Evolutionary conservation across 2,888 invertebrate species (phyloP), one percentile per base, ranked within the genome.

Genomic region (Sesamia inferens): DNA sequence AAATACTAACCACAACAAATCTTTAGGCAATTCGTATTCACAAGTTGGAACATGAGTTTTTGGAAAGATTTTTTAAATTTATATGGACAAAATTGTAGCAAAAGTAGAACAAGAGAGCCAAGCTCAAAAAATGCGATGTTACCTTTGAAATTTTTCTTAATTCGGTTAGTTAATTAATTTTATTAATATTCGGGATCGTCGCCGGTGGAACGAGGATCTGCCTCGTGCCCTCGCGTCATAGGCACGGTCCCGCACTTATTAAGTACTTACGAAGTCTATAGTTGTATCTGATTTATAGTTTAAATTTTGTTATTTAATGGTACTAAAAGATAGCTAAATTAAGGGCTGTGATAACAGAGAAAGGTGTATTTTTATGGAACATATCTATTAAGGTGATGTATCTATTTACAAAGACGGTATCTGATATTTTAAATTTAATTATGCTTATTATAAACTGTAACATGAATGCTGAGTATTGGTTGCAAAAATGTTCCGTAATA

Each of bases 271-370:
- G 83, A 86, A 88, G 88, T 89, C 81, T 90, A 89, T 87, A 88
- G 88, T 86, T 89, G 74, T 89, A 90, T 88, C 89, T 91, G 90
- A 86, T 90, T 90, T 89, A 92, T 91, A 93, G 90, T 92, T 92
- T 92, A 91, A 92, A 92, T 91, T 93, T 84, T 92, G 94, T 94
- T 94, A 90, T 91, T 92, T 92, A 92, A 91, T 93, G 87, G 81
- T 92, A 93, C 90, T 87, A 83, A 86, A 85, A 80, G 72, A 88
- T 87, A 85, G 91, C 92, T 92, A 91, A 91, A 91, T 92, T 90
- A 91, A 90, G 94, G 95, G 95, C 95, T 95, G 95, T 95, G 95
- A 95, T 95, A 93, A 90, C 90, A 91, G 90, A 92, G 90, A 90
- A 90, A 88, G 92, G 90, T 91, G 90, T 93, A 92, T 91, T 91